Evolutionary conservation across 2,113 vertebrate genomes (phyloP), one percentile per base, ranked within the genome.

Genomic region (Hirundichthys speculiger): DNA sequence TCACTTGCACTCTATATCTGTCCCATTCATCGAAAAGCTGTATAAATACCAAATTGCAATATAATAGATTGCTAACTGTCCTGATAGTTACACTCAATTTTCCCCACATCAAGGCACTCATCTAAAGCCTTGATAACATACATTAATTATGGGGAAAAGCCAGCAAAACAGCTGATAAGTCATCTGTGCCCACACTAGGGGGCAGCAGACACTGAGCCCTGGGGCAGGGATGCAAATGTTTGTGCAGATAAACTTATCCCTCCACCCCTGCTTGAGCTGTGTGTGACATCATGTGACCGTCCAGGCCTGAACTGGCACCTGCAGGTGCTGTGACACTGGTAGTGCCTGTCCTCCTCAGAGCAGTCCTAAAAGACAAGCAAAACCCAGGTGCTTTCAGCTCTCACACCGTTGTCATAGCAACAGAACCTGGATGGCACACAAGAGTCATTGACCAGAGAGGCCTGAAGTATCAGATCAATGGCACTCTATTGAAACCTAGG

Each of bases 141-240:
- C 51, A 77, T 64, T 51, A 59, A 53, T 24, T 42, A 69, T 49
- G 18, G 24, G 15, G 30, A 51, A 45, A 4, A 1, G 16, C 43
- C 46, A 63, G 48, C 5, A 59, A 47, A 47, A 47, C 48, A 22
- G 73, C 75, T 74, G 64, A 74, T 46, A 25, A 49, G 55, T 64
- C 45, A 27, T 21, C 11, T 57, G 41, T 54, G 47, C 39, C 66
- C 62, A 75, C 89, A 88, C 84, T 73, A 89, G 88, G 80, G 85
- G 89, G 89, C 88, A 88, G 88, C 88, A 90, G 79, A 89, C 55
- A 79, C 82, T 88, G 85, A 80, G 68, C 60, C 68, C 83, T 75
- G 73, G 49, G 66, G 82, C 41, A 7, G 40, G 20, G 59, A 56
- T 69, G 58, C 20, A 71, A 70, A 40, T 55, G 30, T 53, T 20